Percentiles rank a stretch among this genome's conserved stretches.
Evolutionary conservation across 2,797 vertebrate species (phyloP).

Genomic region (Eidolon dupreanum): DNA sequence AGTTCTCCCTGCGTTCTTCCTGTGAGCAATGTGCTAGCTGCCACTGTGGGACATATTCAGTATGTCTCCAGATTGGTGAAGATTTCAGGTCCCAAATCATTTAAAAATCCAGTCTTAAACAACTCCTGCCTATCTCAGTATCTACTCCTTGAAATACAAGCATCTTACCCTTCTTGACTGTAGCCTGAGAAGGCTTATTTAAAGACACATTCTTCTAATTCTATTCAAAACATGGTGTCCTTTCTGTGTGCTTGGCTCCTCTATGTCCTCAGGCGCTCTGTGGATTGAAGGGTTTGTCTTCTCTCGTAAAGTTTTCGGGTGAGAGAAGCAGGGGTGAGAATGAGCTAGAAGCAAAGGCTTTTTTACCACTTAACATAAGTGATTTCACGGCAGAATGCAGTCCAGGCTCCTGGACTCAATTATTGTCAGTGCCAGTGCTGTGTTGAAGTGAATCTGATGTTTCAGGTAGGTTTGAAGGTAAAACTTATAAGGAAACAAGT

Average conservation of each 20-base stretch:
- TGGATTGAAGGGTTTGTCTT: neutral
- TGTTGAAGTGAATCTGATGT: neutral
- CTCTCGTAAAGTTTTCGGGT: fast-evolving
- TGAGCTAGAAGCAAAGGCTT: fast-evolving
- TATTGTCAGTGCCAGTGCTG: neutral
- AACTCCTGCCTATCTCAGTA: neutral
- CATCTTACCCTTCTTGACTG: neutral
- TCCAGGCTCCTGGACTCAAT: neutral
- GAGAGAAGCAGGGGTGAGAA: neutral
- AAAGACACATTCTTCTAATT: constrained; percentile 14
- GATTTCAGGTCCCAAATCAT: constrained; percentile 17
- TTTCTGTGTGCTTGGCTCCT: neutral
- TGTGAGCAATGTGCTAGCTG: neutral
- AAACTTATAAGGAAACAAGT: constrained; percentile 19
- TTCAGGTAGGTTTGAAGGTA: neutral
- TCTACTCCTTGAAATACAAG: constrained; percentile 61
- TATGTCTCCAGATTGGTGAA: constrained; percentile 35
- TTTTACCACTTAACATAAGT: fast-evolving
- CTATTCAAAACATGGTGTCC: neutral
- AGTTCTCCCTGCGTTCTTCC: constrained; percentile 52
- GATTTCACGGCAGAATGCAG: fast-evolving
- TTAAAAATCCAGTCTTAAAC: constrained; percentile 53
- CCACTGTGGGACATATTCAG: neutral
- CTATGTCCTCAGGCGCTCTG: fast-evolving
- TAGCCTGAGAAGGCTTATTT: neutral